Evolutionary conservation across 2,113 vertebrate species (phyloP).

Genomic region (Solea solea): DNA sequence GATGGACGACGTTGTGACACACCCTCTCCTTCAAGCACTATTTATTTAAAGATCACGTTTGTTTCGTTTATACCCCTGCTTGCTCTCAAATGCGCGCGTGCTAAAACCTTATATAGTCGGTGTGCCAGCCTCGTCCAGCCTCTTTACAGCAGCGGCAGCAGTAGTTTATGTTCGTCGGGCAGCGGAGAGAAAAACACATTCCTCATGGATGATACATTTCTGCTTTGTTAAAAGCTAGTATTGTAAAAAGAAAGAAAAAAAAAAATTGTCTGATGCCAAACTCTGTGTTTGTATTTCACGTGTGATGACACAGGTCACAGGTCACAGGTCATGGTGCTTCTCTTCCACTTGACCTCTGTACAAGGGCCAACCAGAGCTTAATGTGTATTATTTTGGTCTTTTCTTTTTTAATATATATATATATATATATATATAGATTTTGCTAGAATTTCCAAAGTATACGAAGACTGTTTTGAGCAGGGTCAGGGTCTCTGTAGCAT

Average conservation of each 20-base stretch:
- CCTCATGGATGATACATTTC: slow-evolving; percentile 60
- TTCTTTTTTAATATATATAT: background rate
- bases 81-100: slow-evolving; percentile 8
- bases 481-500: slow-evolving; percentile 25
- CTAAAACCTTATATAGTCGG: slow-evolving; percentile 7
- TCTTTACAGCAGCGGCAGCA: slow-evolving; percentile 45
- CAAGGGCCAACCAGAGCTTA: slow-evolving; percentile 17
- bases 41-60: slow-evolving; percentile 52
- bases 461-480: slow-evolving; percentile 32
- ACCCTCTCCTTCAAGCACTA: slow-evolving; percentile 19
- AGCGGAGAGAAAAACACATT: slow-evolving; percentile 41
- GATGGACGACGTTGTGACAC: background rate
- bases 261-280: slow-evolving; percentile 43
- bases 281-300: slow-evolving; percentile 10
- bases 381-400: background rate
- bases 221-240: slow-evolving; percentile 48
- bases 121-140: slow-evolving; percentile 57
- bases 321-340: slow-evolving; percentile 38
- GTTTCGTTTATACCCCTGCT: background rate
- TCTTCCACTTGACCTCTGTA: slow-evolving; percentile 8
- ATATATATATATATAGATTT: background rate
- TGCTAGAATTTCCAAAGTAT: slow-evolving; percentile 71
- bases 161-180: slow-evolving; percentile 21
- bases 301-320: too few relatives aligned
- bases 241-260: background rate